Evolutionary conservation across 2,113 vertebrate genomes (phyloP).

Genomic region (Chitala chitala): DNA sequence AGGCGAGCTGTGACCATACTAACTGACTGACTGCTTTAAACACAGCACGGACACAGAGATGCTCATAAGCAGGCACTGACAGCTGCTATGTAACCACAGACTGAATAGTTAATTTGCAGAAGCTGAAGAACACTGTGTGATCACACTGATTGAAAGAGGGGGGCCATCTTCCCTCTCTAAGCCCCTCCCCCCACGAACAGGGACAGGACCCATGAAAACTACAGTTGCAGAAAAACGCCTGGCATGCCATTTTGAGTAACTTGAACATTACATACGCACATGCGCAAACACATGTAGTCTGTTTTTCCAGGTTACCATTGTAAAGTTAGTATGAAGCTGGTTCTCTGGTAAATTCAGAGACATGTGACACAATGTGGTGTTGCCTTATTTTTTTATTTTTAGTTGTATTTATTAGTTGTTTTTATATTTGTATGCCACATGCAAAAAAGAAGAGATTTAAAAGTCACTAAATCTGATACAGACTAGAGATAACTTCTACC

Average conservation of each 20-base stretch:
- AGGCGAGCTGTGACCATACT: background rate
- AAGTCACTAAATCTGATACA: too few species aligned
- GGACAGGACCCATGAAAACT: too few species aligned
- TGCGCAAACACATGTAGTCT: background rate
- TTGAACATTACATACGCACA: too few species aligned
- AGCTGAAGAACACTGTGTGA: background rate
- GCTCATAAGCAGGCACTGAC: background rate
- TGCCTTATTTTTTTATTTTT: slow-evolving; percentile 29
- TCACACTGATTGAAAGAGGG: background rate
- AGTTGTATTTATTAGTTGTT: slow-evolving; percentile 13
- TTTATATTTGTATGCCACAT: background rate
- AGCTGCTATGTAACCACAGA: background rate
- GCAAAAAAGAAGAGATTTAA: too few species aligned
- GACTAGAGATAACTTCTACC: too few species aligned
- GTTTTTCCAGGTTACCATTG: slow-evolving; percentile 1
- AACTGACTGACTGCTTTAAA: background rate
- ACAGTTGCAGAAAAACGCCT: too few species aligned
- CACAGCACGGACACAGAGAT: background rate
- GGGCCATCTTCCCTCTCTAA: background rate
- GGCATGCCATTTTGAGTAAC: background rate
- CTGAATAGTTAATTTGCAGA: background rate
- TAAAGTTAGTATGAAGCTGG: slow-evolving; percentile 30
- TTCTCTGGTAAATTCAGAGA: slow-evolving; percentile 47
- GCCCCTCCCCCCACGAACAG: background rate
- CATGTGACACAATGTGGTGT: background rate